Percentiles rank a stretch among this genome's conserved stretches.
Conservation (phyloP, 2,797 vertebrate genomes). For the Borostomias antarcticus region DNA sequence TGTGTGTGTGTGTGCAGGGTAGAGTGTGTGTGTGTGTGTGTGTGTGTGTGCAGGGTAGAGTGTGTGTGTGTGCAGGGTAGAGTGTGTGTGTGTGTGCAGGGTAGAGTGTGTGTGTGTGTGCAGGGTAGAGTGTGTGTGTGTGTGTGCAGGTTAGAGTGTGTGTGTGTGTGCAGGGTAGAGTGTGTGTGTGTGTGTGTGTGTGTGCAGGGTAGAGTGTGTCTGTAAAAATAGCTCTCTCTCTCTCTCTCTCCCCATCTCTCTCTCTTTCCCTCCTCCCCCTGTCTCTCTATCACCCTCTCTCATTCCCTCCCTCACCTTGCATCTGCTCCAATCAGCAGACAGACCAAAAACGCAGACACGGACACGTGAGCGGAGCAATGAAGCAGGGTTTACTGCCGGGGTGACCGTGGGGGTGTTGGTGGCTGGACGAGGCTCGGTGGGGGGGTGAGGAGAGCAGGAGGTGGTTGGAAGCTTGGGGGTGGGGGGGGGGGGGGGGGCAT, state of each 20-base stretch:
- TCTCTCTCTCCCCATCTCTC: neutral
- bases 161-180: neutral
- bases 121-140: neutral
- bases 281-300: neutral
- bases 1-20: too few species aligned
- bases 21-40: too few species aligned
- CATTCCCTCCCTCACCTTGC: neutral
- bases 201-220: neutral
- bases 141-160: conserved; percentile 8
- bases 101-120: neutral
- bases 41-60: too few species aligned
- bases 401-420: too few species aligned
- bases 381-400: too few species aligned
- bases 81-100: neutral
- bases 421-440: too few species aligned
- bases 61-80: neutral
- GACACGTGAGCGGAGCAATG: too few species aligned
- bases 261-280: neutral
- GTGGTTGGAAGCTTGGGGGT: too few species aligned
- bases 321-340: too few species aligned
- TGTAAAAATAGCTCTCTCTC: conserved; percentile 10
- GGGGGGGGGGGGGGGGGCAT: too few species aligned
- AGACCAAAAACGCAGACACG: too few species aligned
- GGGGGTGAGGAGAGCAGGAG: too few species aligned
- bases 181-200: conserved; percentile 5